Base-by-base conservation (phyloP, 1,140 invertebrate species). In the Varroa destructor region DNA sequence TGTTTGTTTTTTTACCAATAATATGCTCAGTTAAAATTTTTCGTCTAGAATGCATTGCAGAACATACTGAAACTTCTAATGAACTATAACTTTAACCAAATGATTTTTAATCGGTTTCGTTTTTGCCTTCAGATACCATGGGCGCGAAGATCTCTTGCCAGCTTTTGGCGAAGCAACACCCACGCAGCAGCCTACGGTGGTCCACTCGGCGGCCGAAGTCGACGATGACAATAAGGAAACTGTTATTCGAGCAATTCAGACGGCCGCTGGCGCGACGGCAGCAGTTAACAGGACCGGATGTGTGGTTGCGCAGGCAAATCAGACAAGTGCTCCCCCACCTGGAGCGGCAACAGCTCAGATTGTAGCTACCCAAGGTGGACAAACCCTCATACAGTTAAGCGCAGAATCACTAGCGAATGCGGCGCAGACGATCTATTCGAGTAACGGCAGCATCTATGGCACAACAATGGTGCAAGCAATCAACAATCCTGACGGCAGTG, bases 381-480 rank as follows among this genome's bases (percentile, higher is more conserved):
- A 67, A 40, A 67, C 61, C 14, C 61, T 67, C 12, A 67, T 67
- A 2, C 61, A 67, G 46, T 12, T 67, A 3, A 67, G 61, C 37
- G 61, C 61, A 40, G 61, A 67, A 40, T 43, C 61, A 14, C 61
- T 67, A 40, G 61, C 61, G 40, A 67, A 67, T 46, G 37, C 61
- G 61, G 61, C 61, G 61, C 61, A 67, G 37, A 67, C 61, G 61
- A 67, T 67, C 37, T 67, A 67, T 67, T 67, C 61, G 61, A 67
- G 61, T 67, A 67, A 67, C 61, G 61, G 61, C 40, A 67, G 61
- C 61, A 67, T 67, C 80, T 91, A 90, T 81, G 85, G 88, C 64
- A 89, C 90, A 67, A 88, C 91, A n/a, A 89, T 97, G 76, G 85
- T 96, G 43, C 93, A 96, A 79, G 93, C 91, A 1, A 94, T 95